phyloP scores from a whole-genome alignment of 2,797 vertebrate species.

The Brotogeris chrysoptera region DNA sequence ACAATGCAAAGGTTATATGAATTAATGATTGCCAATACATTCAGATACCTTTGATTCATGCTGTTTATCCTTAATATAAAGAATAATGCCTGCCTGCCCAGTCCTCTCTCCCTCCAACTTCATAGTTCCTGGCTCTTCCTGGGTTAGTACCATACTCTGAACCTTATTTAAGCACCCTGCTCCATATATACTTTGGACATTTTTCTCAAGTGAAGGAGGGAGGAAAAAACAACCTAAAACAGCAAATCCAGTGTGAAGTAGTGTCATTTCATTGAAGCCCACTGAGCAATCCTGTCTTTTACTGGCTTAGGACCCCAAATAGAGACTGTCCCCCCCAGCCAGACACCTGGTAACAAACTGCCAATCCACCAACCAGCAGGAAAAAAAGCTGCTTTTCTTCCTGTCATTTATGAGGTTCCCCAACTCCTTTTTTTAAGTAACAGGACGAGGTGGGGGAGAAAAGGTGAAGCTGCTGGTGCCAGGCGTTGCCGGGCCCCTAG shows the following conservation, averaged over 20 bases:
- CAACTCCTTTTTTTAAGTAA: not conserved
- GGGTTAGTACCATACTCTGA: not conserved
- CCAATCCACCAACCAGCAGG: not conserved
- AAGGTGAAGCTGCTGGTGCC: not conserved
- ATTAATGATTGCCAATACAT: not conserved
- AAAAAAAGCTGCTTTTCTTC: not conserved
- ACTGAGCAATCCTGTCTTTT: not conserved
- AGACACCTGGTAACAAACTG: not conserved
- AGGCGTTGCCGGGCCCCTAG: not conserved
- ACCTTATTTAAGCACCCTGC: not conserved
- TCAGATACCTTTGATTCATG: not conserved
- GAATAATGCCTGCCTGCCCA: not conserved
- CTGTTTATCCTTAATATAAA: not conserved
- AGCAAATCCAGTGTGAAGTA: not conserved
- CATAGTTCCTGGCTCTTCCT: not conserved
- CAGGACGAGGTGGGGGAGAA: not conserved
- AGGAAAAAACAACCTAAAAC: accelerated
- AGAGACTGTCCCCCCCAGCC: not conserved
- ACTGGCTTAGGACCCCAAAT: not conserved
- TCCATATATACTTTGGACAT: not conserved
- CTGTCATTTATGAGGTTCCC: accelerated
- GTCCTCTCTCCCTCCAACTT: not conserved
- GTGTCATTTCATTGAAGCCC: not conserved
- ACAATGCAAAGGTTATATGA: not conserved
- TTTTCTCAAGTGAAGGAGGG: not conserved